These are phyloP conservation scores for Tapera naevia DNA, from an alignment of 2,797 vertebrate genomes.

Conservation along the genomic window DNA sequence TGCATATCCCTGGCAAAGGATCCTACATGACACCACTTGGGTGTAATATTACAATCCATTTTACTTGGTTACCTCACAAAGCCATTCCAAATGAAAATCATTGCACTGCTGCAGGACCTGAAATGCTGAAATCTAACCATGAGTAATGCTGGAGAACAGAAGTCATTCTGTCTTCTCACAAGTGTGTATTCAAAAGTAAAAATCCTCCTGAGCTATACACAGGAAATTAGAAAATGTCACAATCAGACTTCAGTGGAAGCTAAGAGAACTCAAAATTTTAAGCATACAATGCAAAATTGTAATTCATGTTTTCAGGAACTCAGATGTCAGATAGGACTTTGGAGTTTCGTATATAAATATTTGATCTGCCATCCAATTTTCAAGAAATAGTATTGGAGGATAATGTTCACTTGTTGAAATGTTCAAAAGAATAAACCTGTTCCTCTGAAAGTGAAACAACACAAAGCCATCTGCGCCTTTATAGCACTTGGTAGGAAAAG, in stretches of 20 bases:
- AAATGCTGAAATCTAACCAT: not conserved
- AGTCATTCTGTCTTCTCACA: not conserved
- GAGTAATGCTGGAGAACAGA: not conserved
- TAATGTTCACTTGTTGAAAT: not conserved
- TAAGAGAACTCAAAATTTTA: not conserved
- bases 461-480: not conserved
- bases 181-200: not conserved
- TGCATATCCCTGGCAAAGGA: not conserved
- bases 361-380: constrained; percentile 8
- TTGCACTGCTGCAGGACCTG: not conserved
- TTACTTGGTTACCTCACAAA: not conserved
- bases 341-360: not conserved
- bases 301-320: not conserved
- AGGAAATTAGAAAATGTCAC: constrained; percentile 12
- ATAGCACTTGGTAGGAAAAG: not conserved
- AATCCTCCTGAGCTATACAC: not conserved
- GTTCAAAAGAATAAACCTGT: not conserved
- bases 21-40: not conserved
- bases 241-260: not conserved
- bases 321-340: not conserved
- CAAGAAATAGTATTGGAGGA: not conserved
- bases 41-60: not conserved
- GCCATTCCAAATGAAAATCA: not conserved
- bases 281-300: not conserved
- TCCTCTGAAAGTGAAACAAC: not conserved